These are phyloP conservation scores for Suncus etruscus DNA, from an alignment of 2,113 vertebrate genomes.

Conservation along the genomic window DNA sequence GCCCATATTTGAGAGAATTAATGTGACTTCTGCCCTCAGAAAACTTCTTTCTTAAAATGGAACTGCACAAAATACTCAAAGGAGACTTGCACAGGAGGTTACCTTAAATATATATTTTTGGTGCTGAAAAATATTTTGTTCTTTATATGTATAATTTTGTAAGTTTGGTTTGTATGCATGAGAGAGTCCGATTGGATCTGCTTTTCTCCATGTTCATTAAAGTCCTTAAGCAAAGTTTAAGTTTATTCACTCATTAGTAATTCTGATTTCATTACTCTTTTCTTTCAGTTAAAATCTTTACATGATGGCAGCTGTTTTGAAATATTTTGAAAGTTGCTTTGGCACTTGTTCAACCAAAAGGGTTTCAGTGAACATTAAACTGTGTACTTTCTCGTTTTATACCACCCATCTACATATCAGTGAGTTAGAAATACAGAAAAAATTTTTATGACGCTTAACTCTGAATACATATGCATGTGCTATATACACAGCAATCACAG, in stretches of 20 bases:
- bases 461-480: slow-evolving; percentile 78
- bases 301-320: slow-evolving; percentile 77
- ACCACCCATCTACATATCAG: not conserved
- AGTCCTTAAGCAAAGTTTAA: slow-evolving; percentile 76
- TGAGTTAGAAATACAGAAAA: slow-evolving; percentile 51
- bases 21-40: slow-evolving; percentile 43
- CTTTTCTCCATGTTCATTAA: slow-evolving; percentile 68
- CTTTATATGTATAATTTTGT: not conserved
- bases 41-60: slow-evolving; percentile 56
- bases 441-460: slow-evolving; percentile 69
- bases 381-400: slow-evolving; percentile 68
- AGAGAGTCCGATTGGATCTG: slow-evolving; percentile 58
- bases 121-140: slow-evolving; percentile 6
- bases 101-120: not conserved
- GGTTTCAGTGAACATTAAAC: slow-evolving; percentile 71
- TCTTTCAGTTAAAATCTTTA: slow-evolving; percentile 79
- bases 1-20: slow-evolving; percentile 48
- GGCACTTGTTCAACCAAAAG: slow-evolving; percentile 82
- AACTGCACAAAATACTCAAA: slow-evolving; percentile 36
- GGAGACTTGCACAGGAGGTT: not conserved
- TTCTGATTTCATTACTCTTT: slow-evolving; percentile 76
- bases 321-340: slow-evolving; percentile 84
- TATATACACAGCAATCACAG: slow-evolving; percentile 76
- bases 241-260: slow-evolving; percentile 79
- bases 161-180: slow-evolving; percentile 30